Evolutionary conservation across 2,888 invertebrate species (phyloP), one percentile per base, ranked within the genome.

Genomic region (Anarsia innoxiella): DNA sequence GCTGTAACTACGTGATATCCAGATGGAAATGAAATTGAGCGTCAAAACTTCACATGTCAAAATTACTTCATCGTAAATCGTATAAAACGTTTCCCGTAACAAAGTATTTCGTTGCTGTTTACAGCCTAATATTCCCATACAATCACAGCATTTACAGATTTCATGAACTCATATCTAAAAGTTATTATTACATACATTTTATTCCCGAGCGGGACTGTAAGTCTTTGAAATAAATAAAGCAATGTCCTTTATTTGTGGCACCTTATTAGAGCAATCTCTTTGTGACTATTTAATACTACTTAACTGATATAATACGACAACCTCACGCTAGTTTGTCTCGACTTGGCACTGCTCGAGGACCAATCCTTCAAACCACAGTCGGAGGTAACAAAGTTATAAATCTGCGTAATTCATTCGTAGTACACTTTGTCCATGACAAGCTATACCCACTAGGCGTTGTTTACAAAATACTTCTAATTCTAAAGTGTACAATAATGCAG

Each of bases 41-140:
- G 36, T 26, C 13, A 23, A 25, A 27, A 37, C n/a, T 31, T 25
- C 12, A 19, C 19, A 19, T 19, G 19, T 35, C 8, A 8, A 34
- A 30, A 29, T 31, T 13, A 19, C 27, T 33, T 12, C 25, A 23
- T 15, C 19, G 15, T 35, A 12, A 28, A 26, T 10, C 25, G 33
- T 15, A 3, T 35, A 19, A 39, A 39, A 36, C 28, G 14, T 37
- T 35, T 16, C 19, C 23, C 29, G 13, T 33, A 42, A 36, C 33
- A 36, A 53, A 49, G 42, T 52, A 51, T 53, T 42, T 75, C 72
- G 69, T 72, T 73, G 78, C 75, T 76, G 73, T 77, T 74, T 75
- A 77, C 77, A 78, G 75, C 75, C 70, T 63, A 73, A 66, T 56
- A 59, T 58, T 59, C 59, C 61, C 65, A 67, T 62, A 72, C 46